A percentile compares a stretch with the other conserved stretches of the same genome.
phyloP scores from a whole-genome alignment of 2,888 invertebrate genomes.

The Dryadula phaetusa region DNA sequence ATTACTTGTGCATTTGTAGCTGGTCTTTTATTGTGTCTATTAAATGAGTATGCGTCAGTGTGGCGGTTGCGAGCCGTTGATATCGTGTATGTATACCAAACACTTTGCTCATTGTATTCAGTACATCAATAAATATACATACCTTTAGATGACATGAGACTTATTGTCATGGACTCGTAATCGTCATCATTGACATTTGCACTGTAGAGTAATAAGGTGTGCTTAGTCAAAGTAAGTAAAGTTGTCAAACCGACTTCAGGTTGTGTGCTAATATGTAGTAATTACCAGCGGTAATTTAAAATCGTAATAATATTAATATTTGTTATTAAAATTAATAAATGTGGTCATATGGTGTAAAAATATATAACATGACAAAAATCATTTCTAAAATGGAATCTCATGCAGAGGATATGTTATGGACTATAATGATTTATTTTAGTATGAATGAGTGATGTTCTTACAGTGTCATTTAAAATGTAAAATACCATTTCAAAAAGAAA shows the following conservation, averaged over 20 bases:
- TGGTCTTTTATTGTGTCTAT: conserved; percentile 46
- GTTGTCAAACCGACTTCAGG: conserved; percentile 70
- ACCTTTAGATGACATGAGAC: background rate
- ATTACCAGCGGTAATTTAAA: conserved; percentile 45
- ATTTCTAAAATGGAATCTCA: conserved; percentile 53
- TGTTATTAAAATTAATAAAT: conserved; percentile 40
- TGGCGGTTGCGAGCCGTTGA: background rate
- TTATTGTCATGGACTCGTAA: background rate
- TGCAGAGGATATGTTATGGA: conserved; percentile 27
- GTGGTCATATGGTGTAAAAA: conserved; percentile 36
- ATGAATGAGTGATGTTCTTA: conserved; percentile 22
- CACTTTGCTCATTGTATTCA: background rate
- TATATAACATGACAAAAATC: conserved; percentile 46
- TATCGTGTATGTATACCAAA: background rate
- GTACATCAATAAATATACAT: background rate
- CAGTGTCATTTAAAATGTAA: background rate
- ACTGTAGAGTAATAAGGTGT: conserved; percentile 60
- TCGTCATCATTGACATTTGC: conserved; percentile 49
- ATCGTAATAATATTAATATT: conserved; percentile 32
- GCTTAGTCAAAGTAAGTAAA: conserved; percentile 64
- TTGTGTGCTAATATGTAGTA: conserved; percentile 72
- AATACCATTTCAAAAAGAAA: conserved; percentile 28
- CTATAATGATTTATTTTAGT: conserved; percentile 21
- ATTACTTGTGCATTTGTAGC: conserved; percentile 53
- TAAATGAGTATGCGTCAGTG: background rate